A percentile compares a stretch with the other conserved stretches of the same genome.
phyloP scores from a whole-genome alignment of 2,888 invertebrate species.

The Chrysopilus asiliformis region DNA sequence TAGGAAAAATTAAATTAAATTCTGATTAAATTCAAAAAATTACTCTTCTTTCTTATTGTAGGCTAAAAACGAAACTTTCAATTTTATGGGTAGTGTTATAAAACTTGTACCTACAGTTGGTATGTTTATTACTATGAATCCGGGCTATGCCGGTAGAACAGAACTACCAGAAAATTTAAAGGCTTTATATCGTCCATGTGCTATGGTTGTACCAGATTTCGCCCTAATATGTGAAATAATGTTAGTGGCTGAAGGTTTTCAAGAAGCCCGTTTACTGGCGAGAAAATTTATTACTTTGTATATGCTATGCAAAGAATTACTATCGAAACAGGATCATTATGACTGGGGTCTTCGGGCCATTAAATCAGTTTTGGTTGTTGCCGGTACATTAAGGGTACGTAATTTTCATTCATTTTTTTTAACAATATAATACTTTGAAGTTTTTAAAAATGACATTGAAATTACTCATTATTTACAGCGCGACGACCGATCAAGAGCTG shows the following conservation, averaged over 20 bases:
- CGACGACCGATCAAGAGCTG: constrained; percentile 60
- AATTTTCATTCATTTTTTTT: constrained; percentile 1
- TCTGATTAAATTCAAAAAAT: not conserved
- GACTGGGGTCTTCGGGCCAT: constrained; percentile 94
- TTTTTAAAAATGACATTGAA: constrained; percentile 4
- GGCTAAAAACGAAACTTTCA: constrained; percentile 61
- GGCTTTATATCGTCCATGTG: constrained; percentile 72
- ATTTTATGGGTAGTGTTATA: constrained; percentile 75
- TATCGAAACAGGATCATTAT: constrained; percentile 92
- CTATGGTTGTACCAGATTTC: constrained; percentile 93
- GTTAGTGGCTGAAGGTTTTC: constrained; percentile 91
- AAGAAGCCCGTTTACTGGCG: constrained; percentile 78
- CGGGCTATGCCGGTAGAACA: constrained; percentile 85
- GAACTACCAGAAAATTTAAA: constrained; percentile 75
- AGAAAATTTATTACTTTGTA: constrained; percentile 90
- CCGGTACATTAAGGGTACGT: constrained; percentile 71
- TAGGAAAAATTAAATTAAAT: not conserved
- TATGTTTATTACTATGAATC: constrained; percentile 94
- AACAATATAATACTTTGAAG: not conserved
- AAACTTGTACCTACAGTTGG: constrained; percentile 63
- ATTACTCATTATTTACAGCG: constrained; percentile 34
- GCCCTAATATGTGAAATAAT: constrained; percentile 94
- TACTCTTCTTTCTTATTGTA: constrained; percentile 10
- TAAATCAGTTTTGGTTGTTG: constrained; percentile 89
- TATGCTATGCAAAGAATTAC: constrained; percentile 73